These are phyloP conservation scores for Enteromius anoplus DNA, from an alignment of 2,797 vertebrate species.

Conservation along the genomic window DNA sequence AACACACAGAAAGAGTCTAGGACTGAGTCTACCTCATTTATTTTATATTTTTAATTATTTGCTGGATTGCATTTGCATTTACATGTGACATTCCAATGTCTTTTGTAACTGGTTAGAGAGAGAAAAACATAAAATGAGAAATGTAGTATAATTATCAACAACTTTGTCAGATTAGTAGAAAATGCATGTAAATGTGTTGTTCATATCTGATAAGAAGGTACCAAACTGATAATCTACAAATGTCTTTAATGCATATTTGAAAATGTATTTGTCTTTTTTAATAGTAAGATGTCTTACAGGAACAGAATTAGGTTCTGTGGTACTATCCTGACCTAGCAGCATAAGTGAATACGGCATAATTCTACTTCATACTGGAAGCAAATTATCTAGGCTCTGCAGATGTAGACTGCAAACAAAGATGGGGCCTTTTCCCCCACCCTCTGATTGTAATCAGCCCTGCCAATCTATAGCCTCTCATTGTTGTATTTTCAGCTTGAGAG, in stretches of 20 bases:
- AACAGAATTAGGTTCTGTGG: constrained; percentile 13
- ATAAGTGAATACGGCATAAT: constrained; percentile 34
- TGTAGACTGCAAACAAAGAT: constrained; percentile 53
- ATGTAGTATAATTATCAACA: not conserved
- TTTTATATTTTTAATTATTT: not conserved
- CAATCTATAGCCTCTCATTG: constrained; percentile 55
- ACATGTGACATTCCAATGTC: not conserved
- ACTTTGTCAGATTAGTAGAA: not conserved
- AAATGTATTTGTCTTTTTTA: not conserved
- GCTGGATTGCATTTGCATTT: not conserved
- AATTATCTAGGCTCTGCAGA: constrained; percentile 61
- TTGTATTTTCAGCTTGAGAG: constrained; percentile 56
- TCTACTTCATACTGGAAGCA: constrained; percentile 29
- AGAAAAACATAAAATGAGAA: not conserved
- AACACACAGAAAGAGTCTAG: too few species aligned
- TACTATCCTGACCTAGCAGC: constrained; percentile 49
- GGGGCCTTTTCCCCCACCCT: constrained; percentile 32
- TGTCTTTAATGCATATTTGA: not conserved
- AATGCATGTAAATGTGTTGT: not conserved
- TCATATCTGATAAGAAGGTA: not conserved
- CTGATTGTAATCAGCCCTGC: constrained; percentile 56
- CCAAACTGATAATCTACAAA: not conserved
- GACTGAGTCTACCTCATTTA: too few species aligned
- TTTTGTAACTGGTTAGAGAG: not conserved
- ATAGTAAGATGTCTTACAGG: constrained; percentile 34